Conservation (phyloP, 2,797 vertebrate genomes). For the Silurus lanzhouensis region DNA sequence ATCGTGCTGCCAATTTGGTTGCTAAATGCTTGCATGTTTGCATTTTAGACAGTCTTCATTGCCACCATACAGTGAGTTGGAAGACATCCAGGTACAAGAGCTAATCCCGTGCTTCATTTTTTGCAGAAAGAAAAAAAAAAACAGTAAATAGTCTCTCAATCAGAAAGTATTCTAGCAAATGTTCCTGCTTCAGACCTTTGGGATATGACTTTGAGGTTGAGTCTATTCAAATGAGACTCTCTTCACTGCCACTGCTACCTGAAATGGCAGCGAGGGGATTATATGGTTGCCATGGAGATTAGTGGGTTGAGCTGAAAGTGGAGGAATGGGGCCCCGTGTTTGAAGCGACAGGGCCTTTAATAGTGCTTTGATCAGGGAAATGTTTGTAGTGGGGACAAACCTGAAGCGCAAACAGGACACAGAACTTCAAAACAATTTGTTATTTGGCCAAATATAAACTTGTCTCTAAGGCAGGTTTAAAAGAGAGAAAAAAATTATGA, state of each 20-base stretch:
- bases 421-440: constrained; percentile 80
- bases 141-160: constrained; percentile 18
- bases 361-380: constrained; percentile 78
- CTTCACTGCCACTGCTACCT: constrained; percentile 67
- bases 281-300: constrained; percentile 75
- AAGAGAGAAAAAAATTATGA: constrained; percentile 23
- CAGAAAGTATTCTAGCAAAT: constrained; percentile 27
- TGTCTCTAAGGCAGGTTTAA: constrained; percentile 57
- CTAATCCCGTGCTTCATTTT: constrained; percentile 27
- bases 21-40: constrained; percentile 27
- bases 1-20: constrained; percentile 32
- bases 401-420: constrained; percentile 82
- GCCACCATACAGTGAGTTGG: constrained; percentile 27
- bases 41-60: constrained; percentile 32
- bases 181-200: constrained; percentile 29
- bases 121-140: constrained; percentile 11
- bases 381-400: constrained; percentile 82
- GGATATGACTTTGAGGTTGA: constrained; percentile 47
- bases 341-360: constrained; percentile 79
- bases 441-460: constrained; percentile 63
- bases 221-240: constrained; percentile 54
- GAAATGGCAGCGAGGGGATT: constrained; percentile 65
- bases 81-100: constrained; percentile 16
- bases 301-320: constrained; percentile 46
- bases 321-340: constrained; percentile 69